Evolutionary conservation across 2,888 invertebrate genomes (phyloP).

Genomic region (Drosophila prostipennis): DNA sequence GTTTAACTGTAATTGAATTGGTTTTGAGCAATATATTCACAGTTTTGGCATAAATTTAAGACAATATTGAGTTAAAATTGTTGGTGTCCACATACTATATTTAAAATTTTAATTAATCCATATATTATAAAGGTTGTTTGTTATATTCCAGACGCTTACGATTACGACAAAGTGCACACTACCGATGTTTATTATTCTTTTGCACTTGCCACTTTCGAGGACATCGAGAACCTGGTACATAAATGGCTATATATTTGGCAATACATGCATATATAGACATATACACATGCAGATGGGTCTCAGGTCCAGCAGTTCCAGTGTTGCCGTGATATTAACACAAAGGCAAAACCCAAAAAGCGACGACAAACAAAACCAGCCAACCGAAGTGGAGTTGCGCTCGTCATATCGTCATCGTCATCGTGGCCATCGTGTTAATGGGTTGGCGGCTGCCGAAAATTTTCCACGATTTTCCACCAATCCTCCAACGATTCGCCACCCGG

Average conservation of each 20-base stretch:
- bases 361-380: conserved; percentile 25
- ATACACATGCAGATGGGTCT: conserved; percentile 7
- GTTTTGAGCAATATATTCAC: too few species aligned
- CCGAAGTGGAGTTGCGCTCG: conserved; percentile 30
- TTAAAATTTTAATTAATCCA: not conserved
- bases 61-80: not conserved
- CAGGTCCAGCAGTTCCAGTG: conserved; percentile 7
- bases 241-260: not conserved
- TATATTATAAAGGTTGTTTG: not conserved
- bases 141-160: not conserved
- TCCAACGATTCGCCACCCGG: conserved; percentile 11
- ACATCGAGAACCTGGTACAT: not conserved
- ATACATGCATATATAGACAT: not conserved
- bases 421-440: conserved; percentile 39
- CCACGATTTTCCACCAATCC: conserved; percentile 48
- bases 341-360: conserved; percentile 25
- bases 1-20: too few species aligned
- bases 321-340: conserved; percentile 15
- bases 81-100: not conserved
- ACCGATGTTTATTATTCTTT: not conserved
- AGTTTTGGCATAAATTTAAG: too few species aligned
- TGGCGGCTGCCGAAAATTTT: conserved; percentile 49
- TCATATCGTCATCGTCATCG: conserved; percentile 28
- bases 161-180: not conserved
- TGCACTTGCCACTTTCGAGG: conserved; percentile 2